phyloP scores from a whole-genome alignment of 2,797 vertebrate species.

The Micropoecilia bifurca region DNA sequence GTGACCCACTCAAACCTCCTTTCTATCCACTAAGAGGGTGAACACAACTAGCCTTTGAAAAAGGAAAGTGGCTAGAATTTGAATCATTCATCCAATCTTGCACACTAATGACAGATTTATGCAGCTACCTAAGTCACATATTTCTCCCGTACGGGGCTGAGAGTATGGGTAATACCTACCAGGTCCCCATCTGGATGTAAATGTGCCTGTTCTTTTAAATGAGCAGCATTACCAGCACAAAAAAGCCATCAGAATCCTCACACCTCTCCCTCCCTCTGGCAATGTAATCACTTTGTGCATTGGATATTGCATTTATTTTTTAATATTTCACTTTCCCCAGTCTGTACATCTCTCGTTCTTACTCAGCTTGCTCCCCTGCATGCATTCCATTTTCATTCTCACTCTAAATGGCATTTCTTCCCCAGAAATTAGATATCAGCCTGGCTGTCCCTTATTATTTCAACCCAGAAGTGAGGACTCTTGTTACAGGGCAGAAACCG shows the following conservation, averaged over 20 bases:
- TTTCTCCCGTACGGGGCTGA: constrained; percentile 14
- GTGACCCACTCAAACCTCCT: constrained; percentile 9
- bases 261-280: constrained; percentile 69
- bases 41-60: constrained; percentile 52
- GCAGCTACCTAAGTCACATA: constrained; percentile 46
- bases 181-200: constrained; percentile 62
- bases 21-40: neutral
- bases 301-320: constrained; percentile 76
- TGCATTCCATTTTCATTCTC: constrained; percentile 68
- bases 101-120: constrained; percentile 49
- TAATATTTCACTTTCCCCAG: constrained; percentile 65
- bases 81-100: constrained; percentile 51
- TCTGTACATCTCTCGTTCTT: constrained; percentile 49
- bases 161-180: constrained; percentile 43
- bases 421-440: constrained; percentile 75
- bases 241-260: constrained; percentile 67
- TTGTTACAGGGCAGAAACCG: constrained; percentile 49
- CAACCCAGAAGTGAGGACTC: constrained; percentile 70
- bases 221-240: constrained; percentile 62
- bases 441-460: constrained; percentile 75
- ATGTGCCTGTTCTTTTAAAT: constrained; percentile 69
- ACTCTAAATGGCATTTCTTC: constrained; percentile 78
- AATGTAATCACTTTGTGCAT: constrained; percentile 75
- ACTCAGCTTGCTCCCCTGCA: constrained; percentile 43
- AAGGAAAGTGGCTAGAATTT: constrained; percentile 54